A percentile compares a stretch with the other conserved stretches of the same genome.
phyloP scores from a whole-genome alignment of 1,140 invertebrate genomes.

The Bactericera cockerelli region DNA sequence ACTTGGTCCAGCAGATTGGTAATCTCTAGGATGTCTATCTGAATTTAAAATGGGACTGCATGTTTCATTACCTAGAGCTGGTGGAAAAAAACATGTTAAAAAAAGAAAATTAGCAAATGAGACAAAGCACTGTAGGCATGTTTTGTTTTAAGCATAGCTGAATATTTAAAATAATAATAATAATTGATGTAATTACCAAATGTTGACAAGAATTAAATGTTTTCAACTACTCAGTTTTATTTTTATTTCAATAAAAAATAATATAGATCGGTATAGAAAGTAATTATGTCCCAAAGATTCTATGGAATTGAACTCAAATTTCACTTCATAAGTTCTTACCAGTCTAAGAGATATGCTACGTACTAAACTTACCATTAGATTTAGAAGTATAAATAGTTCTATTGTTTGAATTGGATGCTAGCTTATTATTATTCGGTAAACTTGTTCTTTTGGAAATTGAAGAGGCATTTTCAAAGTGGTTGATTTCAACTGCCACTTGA shows the following conservation, averaged over 20 bases:
- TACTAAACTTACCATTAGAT: too few relatives aligned
- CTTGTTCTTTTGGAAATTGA: neutral
- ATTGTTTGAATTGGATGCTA: neutral
- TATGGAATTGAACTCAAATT: too few relatives aligned
- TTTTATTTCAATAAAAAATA: neutral
- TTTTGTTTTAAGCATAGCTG: too few relatives aligned
- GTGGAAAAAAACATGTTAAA: neutral
- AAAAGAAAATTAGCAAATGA: neutral
- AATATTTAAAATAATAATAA: neutral
- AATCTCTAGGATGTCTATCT: constrained; percentile 7
- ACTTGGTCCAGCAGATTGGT: neutral
- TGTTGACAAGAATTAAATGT: neutral
- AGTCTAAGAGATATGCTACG: too few relatives aligned
- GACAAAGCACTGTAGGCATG: too few relatives aligned
- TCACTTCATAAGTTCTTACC: too few relatives aligned
- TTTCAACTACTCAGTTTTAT: neutral
- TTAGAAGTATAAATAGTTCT: too few relatives aligned
- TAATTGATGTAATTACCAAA: neutral
- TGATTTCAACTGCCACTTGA: neutral
- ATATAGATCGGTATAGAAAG: neutral
- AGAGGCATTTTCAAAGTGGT: neutral
- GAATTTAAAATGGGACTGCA: constrained; percentile 5
- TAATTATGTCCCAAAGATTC: too few relatives aligned
- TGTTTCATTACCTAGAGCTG: constrained; percentile 3
- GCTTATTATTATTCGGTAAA: neutral